Evolutionary conservation across 2,888 invertebrate species (phyloP).

Genomic region (Alloplasta piceator): DNA sequence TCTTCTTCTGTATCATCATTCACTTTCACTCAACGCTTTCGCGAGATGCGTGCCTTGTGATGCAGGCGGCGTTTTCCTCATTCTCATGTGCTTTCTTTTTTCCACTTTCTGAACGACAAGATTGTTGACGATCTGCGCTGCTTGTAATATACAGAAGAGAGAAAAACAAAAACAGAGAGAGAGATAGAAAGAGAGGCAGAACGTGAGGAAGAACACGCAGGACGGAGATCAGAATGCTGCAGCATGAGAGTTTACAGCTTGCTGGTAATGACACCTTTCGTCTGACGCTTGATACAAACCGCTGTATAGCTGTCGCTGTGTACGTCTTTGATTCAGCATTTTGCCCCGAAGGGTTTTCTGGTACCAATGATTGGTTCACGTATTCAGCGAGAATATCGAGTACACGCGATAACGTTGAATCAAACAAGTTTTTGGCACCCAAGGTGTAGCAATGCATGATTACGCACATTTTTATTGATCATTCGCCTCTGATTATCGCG

Average conservation of each 20-base stretch:
- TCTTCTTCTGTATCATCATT: slow-evolving; percentile 9
- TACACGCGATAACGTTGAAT: slow-evolving; percentile 24
- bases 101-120: slow-evolving; percentile 14
- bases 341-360: slow-evolving; percentile 3
- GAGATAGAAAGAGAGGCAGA: too few relatives aligned
- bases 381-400: slow-evolving; percentile 7
- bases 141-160: not conserved
- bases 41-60: not conserved
- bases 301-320: slow-evolving; percentile 5
- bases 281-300: slow-evolving; percentile 29
- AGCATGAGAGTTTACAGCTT: slow-evolving; percentile 12
- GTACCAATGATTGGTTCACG: slow-evolving; percentile 16
- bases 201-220: not conserved
- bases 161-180: not conserved
- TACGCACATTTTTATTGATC: slow-evolving; percentile 31
- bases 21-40: slow-evolving; percentile 46
- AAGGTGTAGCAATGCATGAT: slow-evolving; percentile 32
- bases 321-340: slow-evolving; percentile 42
- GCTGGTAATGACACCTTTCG: slow-evolving; percentile 47
- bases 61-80: slow-evolving; percentile 29
- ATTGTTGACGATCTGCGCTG: slow-evolving; percentile 18
- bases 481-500: slow-evolving; percentile 1
- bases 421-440: slow-evolving; percentile 37
- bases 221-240: not conserved
- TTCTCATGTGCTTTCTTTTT: slow-evolving; percentile 40